Evolutionary conservation across 2,797 vertebrate species (phyloP), one percentile per base, ranked within the genome.

Genomic region (Aplochiton taeniatus): DNA sequence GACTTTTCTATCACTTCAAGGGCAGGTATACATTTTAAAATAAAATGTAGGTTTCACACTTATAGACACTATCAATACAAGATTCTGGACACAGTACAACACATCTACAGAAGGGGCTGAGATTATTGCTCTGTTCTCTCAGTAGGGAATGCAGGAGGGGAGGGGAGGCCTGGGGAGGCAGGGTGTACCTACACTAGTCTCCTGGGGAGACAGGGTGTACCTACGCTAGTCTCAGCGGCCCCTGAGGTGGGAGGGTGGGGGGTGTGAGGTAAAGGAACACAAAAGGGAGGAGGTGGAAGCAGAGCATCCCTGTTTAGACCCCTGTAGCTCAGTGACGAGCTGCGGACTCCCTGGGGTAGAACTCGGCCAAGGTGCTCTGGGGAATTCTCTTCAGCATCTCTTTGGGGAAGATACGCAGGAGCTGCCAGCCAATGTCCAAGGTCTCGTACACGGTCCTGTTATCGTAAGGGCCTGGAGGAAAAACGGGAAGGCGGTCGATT

Each of bases 331-430:
- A 90, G 79, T 93, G 92, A n/a, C 91, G 92, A 9, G 89, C 85
- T 0, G 89, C 79, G 10, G 92, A 92, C 77, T 94, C 82, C 91
- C 88, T 92, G 53, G 97, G 97, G 70, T 99, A 99, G 79, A 99
- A 99, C 63, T 99, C 97, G 0, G 95, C 95, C 89, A 99, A 78
- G 0, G 95, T 98, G 79, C 90, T 94, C 90, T 98, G 97, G 55
- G 97, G 97, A 56, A 99, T 99, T 81, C 97, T 93, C 92, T 99
- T 99, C 74, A 99, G 86, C 96, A 99, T 97, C 87, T 99, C 97
- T 87, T 98, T 99, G 79, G 97, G 97, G 93, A 98, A 98, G 90
- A 99, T 98, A 70, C 97, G 87, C 75, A 99, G 87, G 4, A 99
- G 94, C 88, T 98, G 97, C 97, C 97, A 98, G 63, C 97, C 97